Evolutionary conservation across 1,140 invertebrate genomes (phyloP), one percentile per base, ranked within the genome.

Genomic region (Drosophila lini): DNA sequence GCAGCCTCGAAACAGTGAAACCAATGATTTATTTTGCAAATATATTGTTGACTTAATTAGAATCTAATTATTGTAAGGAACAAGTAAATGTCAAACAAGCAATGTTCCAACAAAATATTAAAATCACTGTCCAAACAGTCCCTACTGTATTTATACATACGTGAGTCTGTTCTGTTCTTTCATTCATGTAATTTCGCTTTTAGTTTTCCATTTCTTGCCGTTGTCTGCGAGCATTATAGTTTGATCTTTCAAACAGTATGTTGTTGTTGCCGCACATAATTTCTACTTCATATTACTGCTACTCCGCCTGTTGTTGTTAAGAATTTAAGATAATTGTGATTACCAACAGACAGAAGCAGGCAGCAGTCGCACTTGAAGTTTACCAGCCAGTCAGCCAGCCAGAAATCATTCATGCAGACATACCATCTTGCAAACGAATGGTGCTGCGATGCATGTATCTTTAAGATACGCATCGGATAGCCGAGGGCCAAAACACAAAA

Each of bases 261-360:
- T 53, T 28, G 25, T 57, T 52, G 19, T 42, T 52, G 28, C 10
- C 7, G 48, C 48, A 19, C 7, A 36, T 42, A 44, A 45, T 70
- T 61, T 45, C n/a, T 19, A 59, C 62, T 36, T 34, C 31, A 19
- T n/a, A 50, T 15, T 41, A n/a, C 22, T 32, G 9, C 44, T 15
- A 8, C n/a, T 41, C 64, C 48, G 15, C 11, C 25, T 28, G 50
- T 52, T 76, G 59, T 80, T 81, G 59, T 63, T 48, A 61, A 53
- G 70, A 84, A 85, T 85, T 85, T 78, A 85, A 84, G 81, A 84
- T 84, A 84, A 84, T 84, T 84, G 84, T 84, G 81, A 84, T 84
- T 84, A 74, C 81, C 81, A 84, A 48, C 80, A 75, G 73, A 76
- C 62, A 70, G 56, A 62, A 52, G 40, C 58, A 74, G 60, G 36